phyloP scores from a whole-genome alignment of 1,140 invertebrate genomes.

The Penaeus vannamei region DNA sequence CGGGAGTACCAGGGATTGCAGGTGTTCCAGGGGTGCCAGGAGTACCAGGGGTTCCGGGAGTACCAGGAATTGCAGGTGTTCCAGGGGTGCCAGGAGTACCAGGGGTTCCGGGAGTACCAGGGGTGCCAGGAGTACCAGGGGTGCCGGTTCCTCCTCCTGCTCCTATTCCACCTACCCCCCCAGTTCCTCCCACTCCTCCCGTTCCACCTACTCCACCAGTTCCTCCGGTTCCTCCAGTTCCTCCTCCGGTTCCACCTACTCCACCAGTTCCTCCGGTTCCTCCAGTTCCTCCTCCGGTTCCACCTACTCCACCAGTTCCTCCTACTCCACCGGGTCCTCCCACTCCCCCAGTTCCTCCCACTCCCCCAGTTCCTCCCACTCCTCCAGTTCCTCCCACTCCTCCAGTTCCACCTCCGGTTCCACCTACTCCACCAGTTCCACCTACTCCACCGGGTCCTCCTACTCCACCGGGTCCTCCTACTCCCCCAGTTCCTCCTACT shows the following conservation, averaged over 20 bases:
- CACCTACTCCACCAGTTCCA: not conserved
- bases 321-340: not conserved
- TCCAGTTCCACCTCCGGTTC: slow-evolving; percentile 3
- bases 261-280: not conserved
- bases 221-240: not conserved
- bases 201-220: not conserved
- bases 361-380: not conserved
- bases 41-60: not conserved
- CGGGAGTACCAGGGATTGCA: slow-evolving; percentile 26
- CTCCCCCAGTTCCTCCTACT: not conserved
- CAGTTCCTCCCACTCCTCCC: not conserved
- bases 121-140: not conserved
- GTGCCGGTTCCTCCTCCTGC: not conserved
- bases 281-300: not conserved
- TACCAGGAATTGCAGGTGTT: slow-evolving; percentile 18
- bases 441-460: not conserved
- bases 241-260: not conserved
- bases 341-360: not conserved
- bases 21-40: not conserved
- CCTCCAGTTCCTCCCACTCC: slow-evolving; percentile 7
- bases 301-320: not conserved
- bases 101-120: not conserved
- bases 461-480: not conserved
- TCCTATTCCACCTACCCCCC: not conserved
- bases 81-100: not conserved